Percentiles rank a stretch among this genome's conserved stretches.
These are phyloP conservation scores for Agonopterix heracliana DNA, from an alignment of 2,888 invertebrate species.

Conservation along the genomic window DNA sequence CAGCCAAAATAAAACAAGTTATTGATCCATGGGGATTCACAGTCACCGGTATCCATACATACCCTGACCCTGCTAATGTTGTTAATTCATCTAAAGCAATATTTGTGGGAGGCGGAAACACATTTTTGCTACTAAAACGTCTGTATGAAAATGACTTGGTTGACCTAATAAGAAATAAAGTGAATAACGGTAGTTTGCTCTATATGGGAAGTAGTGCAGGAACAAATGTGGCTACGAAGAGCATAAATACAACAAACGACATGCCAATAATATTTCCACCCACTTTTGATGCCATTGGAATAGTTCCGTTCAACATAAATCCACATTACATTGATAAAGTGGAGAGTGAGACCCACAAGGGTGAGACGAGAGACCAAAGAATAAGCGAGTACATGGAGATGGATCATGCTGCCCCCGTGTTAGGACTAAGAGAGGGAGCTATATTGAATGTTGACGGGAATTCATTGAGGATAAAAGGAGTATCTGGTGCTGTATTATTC, in stretches of 20 bases:
- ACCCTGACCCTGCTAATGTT: slow-evolving; percentile 71
- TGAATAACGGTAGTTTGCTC: slow-evolving; percentile 78
- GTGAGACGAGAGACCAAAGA: slow-evolving; percentile 86
- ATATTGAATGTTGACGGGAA: slow-evolving; percentile 78
- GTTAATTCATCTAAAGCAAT: slow-evolving; percentile 80
- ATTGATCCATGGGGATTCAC: slow-evolving; percentile 80
- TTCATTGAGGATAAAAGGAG: slow-evolving; percentile 77
- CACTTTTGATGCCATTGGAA: slow-evolving; percentile 80
- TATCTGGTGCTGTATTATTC: slow-evolving; percentile 79
- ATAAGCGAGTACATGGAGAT: slow-evolving; percentile 81
- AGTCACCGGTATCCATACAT: slow-evolving; percentile 80
- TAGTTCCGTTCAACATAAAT: slow-evolving; percentile 90
- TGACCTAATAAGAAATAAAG: slow-evolving; percentile 77
- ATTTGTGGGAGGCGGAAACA: slow-evolving; percentile 89
- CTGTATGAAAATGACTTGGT: slow-evolving; percentile 82
- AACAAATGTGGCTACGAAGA: slow-evolving; percentile 87
- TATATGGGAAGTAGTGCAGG: slow-evolving; percentile 90
- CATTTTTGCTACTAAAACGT: slow-evolving; percentile 82
- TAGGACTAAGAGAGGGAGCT: slow-evolving; percentile 84
- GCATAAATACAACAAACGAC: slow-evolving; percentile 90
- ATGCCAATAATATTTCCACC: slow-evolving; percentile 91
- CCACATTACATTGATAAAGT: slow-evolving; percentile 86
- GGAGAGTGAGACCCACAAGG: slow-evolving; percentile 80
- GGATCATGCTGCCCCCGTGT: slow-evolving; percentile 74
- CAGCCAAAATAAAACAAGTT: slow-evolving; percentile 73